Percentiles rank a stretch among this genome's conserved stretches.
phyloP scores from a whole-genome alignment of 2,113 vertebrate genomes.

The Peromyscus californicus region DNA sequence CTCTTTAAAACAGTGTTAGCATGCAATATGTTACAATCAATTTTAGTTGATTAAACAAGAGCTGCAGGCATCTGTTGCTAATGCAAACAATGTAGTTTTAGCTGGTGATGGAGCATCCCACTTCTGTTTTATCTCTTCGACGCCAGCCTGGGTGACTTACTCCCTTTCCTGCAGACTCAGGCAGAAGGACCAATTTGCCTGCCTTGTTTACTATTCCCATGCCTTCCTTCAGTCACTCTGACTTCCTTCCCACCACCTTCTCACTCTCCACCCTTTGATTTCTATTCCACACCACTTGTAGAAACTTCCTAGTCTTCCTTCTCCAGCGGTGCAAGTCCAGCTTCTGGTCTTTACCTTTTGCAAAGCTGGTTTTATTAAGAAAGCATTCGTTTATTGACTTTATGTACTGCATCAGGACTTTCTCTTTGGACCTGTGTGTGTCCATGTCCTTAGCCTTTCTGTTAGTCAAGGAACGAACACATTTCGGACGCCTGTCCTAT shows the following conservation, averaged over 20 bases:
- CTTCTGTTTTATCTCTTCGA: background rate
- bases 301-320: background rate
- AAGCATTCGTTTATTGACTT: background rate
- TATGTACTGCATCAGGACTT: background rate
- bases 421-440: background rate
- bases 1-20: background rate
- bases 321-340: background rate
- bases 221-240: background rate
- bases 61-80: background rate
- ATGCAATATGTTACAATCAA: background rate
- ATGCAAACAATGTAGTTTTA: background rate
- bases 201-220: background rate
- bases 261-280: background rate
- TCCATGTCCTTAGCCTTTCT: background rate
- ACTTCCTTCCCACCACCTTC: background rate
- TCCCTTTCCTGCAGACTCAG: background rate
- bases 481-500: background rate
- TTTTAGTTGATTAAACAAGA: background rate
- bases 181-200: background rate
- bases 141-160: background rate
- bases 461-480: background rate
- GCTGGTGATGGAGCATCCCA: background rate
- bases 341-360: background rate
- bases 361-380: constrained; percentile 24
- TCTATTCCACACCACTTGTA: background rate